Evolutionary conservation across 2,113 vertebrate species (phyloP).

Genomic region (Sander lucioperca): DNA sequence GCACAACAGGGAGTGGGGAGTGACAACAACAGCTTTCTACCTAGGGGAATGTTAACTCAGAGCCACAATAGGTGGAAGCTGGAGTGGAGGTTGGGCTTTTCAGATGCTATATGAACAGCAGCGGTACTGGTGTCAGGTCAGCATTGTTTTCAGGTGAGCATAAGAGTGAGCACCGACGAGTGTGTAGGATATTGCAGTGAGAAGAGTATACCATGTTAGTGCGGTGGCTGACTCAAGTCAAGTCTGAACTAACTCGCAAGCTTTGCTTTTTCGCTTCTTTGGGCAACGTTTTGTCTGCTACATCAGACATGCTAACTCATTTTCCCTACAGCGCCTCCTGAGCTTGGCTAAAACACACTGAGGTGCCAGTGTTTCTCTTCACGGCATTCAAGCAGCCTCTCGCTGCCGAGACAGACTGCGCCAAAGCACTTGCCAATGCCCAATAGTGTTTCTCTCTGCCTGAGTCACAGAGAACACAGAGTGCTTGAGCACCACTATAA

Average conservation of each 20-base stretch:
- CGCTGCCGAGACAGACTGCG: neutral
- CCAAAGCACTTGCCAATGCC: neutral
- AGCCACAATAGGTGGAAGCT: slow-evolving; percentile 1
- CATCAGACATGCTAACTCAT: neutral
- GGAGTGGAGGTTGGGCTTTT: slow-evolving; percentile 23
- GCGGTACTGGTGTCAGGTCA: slow-evolving; percentile 39
- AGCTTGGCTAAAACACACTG: neutral
- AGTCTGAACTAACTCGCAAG: neutral
- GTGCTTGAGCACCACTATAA: neutral
- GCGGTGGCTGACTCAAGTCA: neutral
- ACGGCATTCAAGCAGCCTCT: neutral
- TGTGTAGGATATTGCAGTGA: neutral
- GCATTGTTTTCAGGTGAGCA: slow-evolving; percentile 15
- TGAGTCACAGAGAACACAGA: neutral
- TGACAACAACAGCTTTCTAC: slow-evolving; percentile 7
- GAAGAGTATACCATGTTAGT: neutral
- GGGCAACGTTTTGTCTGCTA: neutral
- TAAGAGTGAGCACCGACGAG: slow-evolving; percentile 4
- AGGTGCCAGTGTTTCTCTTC: neutral
- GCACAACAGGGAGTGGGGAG: neutral
- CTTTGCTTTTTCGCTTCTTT: slow-evolving; percentile 2
- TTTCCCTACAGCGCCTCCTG: slow-evolving; percentile 1
- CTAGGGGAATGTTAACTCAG: neutral
- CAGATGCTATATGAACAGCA: slow-evolving; percentile 11
- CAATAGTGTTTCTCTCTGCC: neutral